Evolutionary conservation across 2,888 invertebrate genomes (phyloP).

Genomic region (Palloptera scutellata): DNA sequence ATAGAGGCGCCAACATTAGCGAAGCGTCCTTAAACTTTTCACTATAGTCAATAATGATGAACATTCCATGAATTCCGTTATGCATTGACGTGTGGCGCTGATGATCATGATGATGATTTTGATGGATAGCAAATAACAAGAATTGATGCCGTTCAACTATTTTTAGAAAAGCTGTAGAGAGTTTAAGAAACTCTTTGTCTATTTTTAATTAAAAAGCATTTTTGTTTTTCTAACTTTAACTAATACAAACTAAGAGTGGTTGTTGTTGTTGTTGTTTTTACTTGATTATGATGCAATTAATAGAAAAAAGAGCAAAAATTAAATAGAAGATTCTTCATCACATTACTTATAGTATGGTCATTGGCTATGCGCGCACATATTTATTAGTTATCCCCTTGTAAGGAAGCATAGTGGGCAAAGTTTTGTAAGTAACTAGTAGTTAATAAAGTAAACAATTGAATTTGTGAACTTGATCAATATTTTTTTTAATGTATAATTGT

Average conservation of each 20-base stretch:
- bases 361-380: neutral
- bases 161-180: neutral
- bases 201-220: neutral
- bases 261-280: no score
- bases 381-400: neutral
- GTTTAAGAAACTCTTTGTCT: neutral
- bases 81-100: slow-evolving; percentile 18
- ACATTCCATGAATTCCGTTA: slow-evolving; percentile 35
- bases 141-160: neutral
- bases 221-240: no score
- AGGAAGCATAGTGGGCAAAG: no score
- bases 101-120: neutral
- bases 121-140: no score
- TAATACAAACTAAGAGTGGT: no score
- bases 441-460: slow-evolving; percentile 7
- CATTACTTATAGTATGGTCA: no score
- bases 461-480: slow-evolving; percentile 34
- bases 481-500: slow-evolving; percentile 58
- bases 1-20: neutral
- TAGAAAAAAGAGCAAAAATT: no score
- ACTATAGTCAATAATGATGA: slow-evolving; percentile 14
- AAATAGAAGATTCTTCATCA: no score
- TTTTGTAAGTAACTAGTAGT: no score
- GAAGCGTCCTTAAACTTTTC: slow-evolving; percentile 12
- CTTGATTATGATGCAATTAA: no score